Conservation (phyloP, 2,888 invertebrate species). For the Lasioglossum lativentre region DNA sequence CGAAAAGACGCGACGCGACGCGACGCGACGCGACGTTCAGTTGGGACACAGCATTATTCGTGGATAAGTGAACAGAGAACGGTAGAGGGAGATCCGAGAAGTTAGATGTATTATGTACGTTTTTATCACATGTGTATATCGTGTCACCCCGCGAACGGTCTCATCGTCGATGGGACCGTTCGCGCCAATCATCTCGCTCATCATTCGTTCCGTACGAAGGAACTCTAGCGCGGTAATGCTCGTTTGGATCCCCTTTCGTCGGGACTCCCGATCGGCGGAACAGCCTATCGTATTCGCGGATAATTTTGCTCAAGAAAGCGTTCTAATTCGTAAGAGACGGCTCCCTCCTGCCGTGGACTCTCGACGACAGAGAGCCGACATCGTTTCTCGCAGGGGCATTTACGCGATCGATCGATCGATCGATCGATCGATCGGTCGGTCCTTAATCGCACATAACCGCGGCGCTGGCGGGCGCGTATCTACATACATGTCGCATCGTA, state of each 20-base stretch:
- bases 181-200: slow-evolving; percentile 51
- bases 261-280: slow-evolving; percentile 38
- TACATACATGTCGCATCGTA: not conserved
- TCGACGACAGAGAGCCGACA: slow-evolving; percentile 42
- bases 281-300: not conserved
- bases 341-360: slow-evolving; percentile 44
- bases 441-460: slow-evolving; percentile 52
- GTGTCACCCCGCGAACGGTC: slow-evolving; percentile 9
- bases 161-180: not conserved
- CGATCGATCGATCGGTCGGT: slow-evolving; percentile 49
- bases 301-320: slow-evolving; percentile 16
- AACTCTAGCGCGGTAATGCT: slow-evolving; percentile 36
- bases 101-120: slow-evolving; percentile 54
- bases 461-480: slow-evolving; percentile 70
- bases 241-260: slow-evolving; percentile 38
- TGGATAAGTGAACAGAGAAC: slow-evolving; percentile 51
- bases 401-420: slow-evolving; percentile 41
- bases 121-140: slow-evolving; percentile 58
- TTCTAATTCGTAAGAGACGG: not conserved
- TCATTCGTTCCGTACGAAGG: slow-evolving; percentile 32
- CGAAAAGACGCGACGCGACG: not conserved
- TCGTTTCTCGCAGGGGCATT: slow-evolving; percentile 67
- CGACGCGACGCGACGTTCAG: not conserved
- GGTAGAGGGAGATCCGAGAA: slow-evolving; percentile 48
- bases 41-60: slow-evolving; percentile 50